A percentile compares a stretch with the other conserved stretches of the same genome.
Evolutionary conservation across 2,113 vertebrate genomes (phyloP).

Genomic region (Gallinago jamesoni): DNA sequence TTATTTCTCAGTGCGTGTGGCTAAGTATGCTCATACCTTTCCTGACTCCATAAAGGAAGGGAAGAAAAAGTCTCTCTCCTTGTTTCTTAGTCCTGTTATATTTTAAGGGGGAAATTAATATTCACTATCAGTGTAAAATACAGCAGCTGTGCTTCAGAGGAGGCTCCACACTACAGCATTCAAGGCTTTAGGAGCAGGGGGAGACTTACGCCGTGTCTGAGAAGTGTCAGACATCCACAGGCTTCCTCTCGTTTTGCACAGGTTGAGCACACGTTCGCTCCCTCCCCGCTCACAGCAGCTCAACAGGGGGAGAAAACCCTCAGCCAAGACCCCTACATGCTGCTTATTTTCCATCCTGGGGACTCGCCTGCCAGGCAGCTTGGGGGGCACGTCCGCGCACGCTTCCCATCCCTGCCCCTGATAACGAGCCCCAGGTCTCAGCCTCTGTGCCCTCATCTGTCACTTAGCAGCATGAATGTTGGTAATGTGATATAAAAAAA

Average conservation of each 20-base stretch:
- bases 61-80: neutral
- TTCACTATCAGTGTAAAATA: neutral
- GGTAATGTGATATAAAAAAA: neutral
- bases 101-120: neutral
- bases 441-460: neutral
- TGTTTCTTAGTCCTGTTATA: neutral
- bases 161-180: neutral
- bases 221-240: neutral
- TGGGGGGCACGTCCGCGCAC: neutral
- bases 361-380: neutral
- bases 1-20: slow-evolving; percentile 16
- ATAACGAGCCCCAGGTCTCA: neutral
- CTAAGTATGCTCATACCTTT: neutral
- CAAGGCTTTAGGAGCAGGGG: neutral
- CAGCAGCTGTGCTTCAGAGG: neutral
- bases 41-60: neutral
- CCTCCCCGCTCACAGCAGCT: neutral
- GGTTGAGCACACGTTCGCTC: neutral
- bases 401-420: neutral
- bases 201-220: neutral
- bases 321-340: neutral
- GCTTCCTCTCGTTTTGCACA: neutral
- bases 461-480: neutral
- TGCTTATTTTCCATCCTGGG: neutral
- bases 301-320: neutral